Evolutionary conservation across 2,888 invertebrate genomes (phyloP), one percentile per base, ranked within the genome.

Genomic region (Ectemnius continuus): DNA sequence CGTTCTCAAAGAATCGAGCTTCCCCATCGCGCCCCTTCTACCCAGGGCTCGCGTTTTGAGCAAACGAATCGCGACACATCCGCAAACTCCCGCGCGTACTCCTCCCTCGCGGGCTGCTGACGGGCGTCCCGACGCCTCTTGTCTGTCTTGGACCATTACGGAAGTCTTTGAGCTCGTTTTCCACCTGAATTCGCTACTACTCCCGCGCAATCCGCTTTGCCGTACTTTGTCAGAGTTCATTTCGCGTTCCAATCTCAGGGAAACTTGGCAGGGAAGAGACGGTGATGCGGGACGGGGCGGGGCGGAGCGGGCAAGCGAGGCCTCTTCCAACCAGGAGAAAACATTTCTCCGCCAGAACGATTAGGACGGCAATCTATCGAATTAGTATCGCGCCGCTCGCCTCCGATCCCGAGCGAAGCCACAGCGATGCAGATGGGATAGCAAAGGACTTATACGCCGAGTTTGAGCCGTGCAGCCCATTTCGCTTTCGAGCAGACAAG

Each of bases 211-310:
- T 52, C 52, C 52, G 52, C 52, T 52, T 52, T 52, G 52, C 16
- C 52, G 52, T 52, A 52, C 52, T 52, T 52, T 52, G 52, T 52
- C 52, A 52, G 16, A 52, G n/a, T 52, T 52, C 52, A 14, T 52
- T 16, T 52, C 52, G n/a, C 16, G 16, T 13, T 52, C 52, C 5
- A 16, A 14, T 52, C 52, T 52, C 52, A 11, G n/a, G 52, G n/a
- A 52, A 52, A 52, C 14, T 36, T 36, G 36, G 36, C 36, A 11
- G 36, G 5, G 11, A 11, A 11, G n/a, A n/a, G n/a, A n/a, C n/a
- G n/a, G n/a, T n/a, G n/a, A n/a, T n/a, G 28, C 5, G 28, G 28
- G 28, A 28, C n/a, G 28, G 28, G 28, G 28, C 28, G 28, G 28
- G 28, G 5, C 3, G 28, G 28, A 2, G 28, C 28, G 28, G 28